These are phyloP conservation scores for Oryzias melastigma DNA, from an alignment of 2,113 vertebrate species.

Conservation along the genomic window DNA sequence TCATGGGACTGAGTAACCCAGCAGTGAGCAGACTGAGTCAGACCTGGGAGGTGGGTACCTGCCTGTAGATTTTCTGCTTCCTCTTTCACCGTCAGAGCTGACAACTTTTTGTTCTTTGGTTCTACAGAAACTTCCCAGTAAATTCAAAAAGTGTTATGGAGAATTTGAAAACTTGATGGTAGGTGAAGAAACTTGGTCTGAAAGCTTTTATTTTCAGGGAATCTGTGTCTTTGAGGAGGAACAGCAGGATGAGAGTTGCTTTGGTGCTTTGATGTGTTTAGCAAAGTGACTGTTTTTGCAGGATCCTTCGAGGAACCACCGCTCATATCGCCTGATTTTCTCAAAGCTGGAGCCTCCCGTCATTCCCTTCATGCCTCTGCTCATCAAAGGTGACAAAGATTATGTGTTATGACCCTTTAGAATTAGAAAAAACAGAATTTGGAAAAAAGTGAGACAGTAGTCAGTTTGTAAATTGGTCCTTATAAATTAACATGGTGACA, in stretches of 20 bases:
- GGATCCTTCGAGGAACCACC: conserved; percentile 98
- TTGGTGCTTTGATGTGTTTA: conserved; percentile 22
- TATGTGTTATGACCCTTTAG: conserved; percentile 2
- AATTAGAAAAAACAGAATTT: background rate
- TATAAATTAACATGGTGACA: too few relatives aligned
- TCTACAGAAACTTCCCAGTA: conserved; percentile 97
- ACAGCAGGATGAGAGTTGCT: conserved; percentile 22
- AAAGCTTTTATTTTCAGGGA: background rate
- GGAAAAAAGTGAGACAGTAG: too few relatives aligned
- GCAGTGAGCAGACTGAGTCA: conserved; percentile 91
- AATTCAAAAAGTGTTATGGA: conserved; percentile 96
- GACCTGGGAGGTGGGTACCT: conserved; percentile 93
- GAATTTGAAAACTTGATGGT: conserved; percentile 99
- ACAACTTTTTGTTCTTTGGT: conserved; percentile 54
- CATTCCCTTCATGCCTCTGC: conserved; percentile 97
- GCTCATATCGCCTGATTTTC: conserved; percentile 91
- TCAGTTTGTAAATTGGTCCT: too few relatives aligned
- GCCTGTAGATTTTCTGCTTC: background rate
- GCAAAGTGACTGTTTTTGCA: conserved; percentile 66
- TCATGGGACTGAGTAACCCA: conserved; percentile 97
- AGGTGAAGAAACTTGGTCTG: conserved; percentile 44
- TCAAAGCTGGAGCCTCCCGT: conserved; percentile 93
- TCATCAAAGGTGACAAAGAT: conserved; percentile 91
- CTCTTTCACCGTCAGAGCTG: background rate
- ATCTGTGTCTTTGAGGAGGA: background rate